Percentiles rank a stretch among this genome's conserved stretches.
These are phyloP conservation scores for Sphaerophoria rueppellii DNA, from an alignment of 2,888 invertebrate genomes.

Conservation along the genomic window DNA sequence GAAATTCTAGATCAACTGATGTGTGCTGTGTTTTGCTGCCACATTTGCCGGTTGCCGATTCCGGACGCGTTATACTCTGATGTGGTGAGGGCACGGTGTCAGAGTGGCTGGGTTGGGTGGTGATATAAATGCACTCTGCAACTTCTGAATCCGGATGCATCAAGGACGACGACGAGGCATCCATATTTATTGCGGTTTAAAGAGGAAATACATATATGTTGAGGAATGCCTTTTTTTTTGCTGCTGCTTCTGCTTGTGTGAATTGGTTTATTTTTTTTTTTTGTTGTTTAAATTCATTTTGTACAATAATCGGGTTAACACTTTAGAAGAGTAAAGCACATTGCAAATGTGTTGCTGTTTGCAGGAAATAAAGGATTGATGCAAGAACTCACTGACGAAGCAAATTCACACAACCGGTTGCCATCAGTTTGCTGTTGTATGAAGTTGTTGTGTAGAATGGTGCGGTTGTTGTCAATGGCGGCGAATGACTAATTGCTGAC, in stretches of 20 bases:
- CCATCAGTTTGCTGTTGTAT: background rate
- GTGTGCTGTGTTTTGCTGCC: conserved; percentile 22
- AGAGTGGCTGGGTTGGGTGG: too few species aligned
- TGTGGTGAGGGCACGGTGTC: too few species aligned
- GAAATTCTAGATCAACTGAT: conserved; percentile 49
- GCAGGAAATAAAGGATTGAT: background rate
- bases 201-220: conserved; percentile 19
- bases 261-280: background rate
- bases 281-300: background rate
- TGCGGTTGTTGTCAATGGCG: conserved; percentile 40
- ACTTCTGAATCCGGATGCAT: too few species aligned
- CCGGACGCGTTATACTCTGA: too few species aligned
- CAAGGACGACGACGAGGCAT: conserved; percentile 39
- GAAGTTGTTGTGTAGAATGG: too few species aligned
- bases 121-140: conserved; percentile 38
- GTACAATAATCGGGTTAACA: conserved; percentile 56
- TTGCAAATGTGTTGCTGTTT: conserved; percentile 1
- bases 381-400: background rate
- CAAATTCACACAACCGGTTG: conserved; percentile 23
- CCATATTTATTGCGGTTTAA: conserved; percentile 61
- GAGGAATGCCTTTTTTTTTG: too few species aligned
- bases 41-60: conserved; percentile 32
- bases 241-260: too few species aligned
- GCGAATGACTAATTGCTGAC: conserved; percentile 52
- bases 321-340: conserved; percentile 1